These are phyloP conservation scores for Phyllotreta striolata DNA, from an alignment of 2,888 invertebrate genomes.

Conservation along the genomic window DNA sequence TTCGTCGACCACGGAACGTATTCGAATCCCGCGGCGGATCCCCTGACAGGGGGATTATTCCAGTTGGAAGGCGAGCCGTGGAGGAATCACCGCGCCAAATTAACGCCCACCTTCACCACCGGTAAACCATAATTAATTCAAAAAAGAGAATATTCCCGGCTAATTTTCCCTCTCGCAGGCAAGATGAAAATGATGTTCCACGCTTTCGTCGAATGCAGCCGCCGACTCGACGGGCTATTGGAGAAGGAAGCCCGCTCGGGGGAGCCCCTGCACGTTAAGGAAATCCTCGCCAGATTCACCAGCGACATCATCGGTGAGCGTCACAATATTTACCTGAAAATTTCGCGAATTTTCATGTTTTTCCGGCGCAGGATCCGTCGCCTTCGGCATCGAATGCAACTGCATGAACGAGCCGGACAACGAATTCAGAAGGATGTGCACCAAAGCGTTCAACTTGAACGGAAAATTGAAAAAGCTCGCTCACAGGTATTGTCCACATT, in stretches of 20 bases:
- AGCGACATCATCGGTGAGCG: constrained; percentile 17
- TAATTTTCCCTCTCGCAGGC: constrained; percentile 18
- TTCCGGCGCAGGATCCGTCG: constrained; percentile 9
- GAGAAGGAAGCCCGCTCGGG: constrained; percentile 15
- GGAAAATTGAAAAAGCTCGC: constrained; percentile 8
- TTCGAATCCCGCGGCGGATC: constrained; percentile 61
- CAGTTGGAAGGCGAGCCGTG: constrained; percentile 38
- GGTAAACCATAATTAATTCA: constrained; percentile 15
- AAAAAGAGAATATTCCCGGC: background rate
- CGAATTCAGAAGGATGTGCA: constrained; percentile 21
- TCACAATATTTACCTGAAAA: too few species aligned
- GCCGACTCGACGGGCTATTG: constrained; percentile 9
- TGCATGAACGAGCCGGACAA: constrained; percentile 28
- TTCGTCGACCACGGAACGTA: constrained; percentile 59
- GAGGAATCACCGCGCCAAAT: constrained; percentile 39
- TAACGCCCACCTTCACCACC: constrained; percentile 43
- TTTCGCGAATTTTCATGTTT: background rate
- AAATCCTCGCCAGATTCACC: constrained; percentile 22
- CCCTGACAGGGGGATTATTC: constrained; percentile 37
- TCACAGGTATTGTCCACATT: constrained; percentile 4
- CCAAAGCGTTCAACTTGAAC: constrained; percentile 18
- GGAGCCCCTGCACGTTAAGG: constrained; percentile 19
- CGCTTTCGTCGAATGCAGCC: constrained; percentile 22
- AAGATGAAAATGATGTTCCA: constrained; percentile 45
- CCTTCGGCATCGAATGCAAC: constrained; percentile 28